Evolutionary conservation across 2,888 invertebrate species (phyloP).

Genomic region (Parascotia fuliginaria): DNA sequence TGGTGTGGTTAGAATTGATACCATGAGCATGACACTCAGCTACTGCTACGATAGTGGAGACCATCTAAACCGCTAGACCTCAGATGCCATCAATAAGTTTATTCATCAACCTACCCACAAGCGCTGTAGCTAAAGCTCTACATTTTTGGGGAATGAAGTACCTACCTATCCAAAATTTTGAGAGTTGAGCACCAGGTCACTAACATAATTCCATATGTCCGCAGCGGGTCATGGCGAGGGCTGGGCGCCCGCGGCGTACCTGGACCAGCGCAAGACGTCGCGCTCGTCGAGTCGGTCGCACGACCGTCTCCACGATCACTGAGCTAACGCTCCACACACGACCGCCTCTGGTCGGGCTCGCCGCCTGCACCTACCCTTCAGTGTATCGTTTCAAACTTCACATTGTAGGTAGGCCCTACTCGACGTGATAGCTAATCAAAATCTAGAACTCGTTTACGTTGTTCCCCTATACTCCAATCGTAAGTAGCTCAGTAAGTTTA

Average conservation of each 20-base stretch:
- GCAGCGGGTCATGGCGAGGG: conserved; percentile 91
- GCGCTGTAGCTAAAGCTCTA: no score
- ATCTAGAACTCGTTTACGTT: conserved; percentile 12
- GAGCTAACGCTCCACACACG: conserved; percentile 74
- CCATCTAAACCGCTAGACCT: no score
- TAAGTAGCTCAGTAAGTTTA: conserved; percentile 17
- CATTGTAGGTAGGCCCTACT: conserved; percentile 10
- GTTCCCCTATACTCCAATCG: conserved; percentile 8
- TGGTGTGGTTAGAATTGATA: no score
- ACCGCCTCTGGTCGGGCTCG: conserved; percentile 62
- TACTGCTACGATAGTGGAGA: no score
- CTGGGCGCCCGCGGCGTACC: conserved; percentile 97
- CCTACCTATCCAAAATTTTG: no score
- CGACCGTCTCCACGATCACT: conserved; percentile 84
- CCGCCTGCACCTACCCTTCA: conserved; percentile 4
- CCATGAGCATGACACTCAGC: no score
- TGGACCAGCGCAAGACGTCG: conserved; percentile 93
- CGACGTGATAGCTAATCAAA: conserved; percentile 6
- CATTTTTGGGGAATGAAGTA: no score
- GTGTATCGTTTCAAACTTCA: conserved; percentile 9
- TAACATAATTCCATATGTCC: conserved; percentile 15
- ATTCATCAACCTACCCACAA: no score
- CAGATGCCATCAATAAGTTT: no score
- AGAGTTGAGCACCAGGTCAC: no score
- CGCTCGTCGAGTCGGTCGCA: conserved; percentile 90